Evolutionary conservation across 2,797 vertebrate genomes (phyloP), one percentile per base, ranked within the genome.

Genomic region (Erpetoichthys calabaricus): DNA sequence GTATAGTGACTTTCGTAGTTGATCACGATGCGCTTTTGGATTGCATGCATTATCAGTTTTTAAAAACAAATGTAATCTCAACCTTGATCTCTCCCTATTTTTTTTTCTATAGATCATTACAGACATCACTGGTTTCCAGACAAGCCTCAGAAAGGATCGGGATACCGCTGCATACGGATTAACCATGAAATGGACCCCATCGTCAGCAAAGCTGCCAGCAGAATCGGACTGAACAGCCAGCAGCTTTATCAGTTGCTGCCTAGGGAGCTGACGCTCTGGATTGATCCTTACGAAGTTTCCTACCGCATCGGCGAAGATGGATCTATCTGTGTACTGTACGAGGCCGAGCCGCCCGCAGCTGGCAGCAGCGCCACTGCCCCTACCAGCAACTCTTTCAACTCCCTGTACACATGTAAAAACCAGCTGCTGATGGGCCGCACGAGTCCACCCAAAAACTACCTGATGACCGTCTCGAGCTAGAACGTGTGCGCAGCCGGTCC

Each of bases 101-200:
- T 58, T 3, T 0, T 25, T 53, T 53, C 4, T 64, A 0, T 70
- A 90, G 89, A 89, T 62, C 86, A 88, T 70, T 91, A 91, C 72
- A 81, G 70, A 49, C 85, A 90, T 49, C 89, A 88, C 59, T 91
- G 89, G 86, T 89, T 91, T 67, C 89, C 88, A 0, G 86, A 91
- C 60, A 79, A 82, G 53, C 89, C 89, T 0, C 85, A 76, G 73
- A 91, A 88, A 67, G 89, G 89, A 49, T 91, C 89, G 0, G 89
- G 85, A 2, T 91, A 91, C 59, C 89, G 89, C 62, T 91, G 89
- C 66, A 87, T 91, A 64, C 79, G 89, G 7, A 90, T 91, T 70
- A 91, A 89, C 70, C 88, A 89, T 54, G 74, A 80, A 60, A 83
- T 91, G 87, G 89, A 91, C 72, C 89, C 89, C 10, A 70, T 91